Base-by-base conservation (phyloP, 1,140 invertebrate species). In the Danaus plexippus region DNA sequence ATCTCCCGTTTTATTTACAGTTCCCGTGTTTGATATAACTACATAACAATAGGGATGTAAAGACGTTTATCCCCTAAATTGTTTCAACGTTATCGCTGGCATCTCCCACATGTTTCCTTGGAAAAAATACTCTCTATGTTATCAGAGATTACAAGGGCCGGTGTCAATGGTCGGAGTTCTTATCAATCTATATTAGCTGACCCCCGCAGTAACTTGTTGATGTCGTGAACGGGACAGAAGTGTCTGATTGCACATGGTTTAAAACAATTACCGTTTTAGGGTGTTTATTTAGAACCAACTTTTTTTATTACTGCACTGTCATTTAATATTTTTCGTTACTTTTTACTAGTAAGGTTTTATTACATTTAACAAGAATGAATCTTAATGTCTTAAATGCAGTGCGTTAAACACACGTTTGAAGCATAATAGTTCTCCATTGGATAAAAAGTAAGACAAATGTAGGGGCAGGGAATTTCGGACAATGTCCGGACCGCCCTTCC, bases 161-260 rank as follows among this genome's bases (percentile, higher is more conserved):
- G 43, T 51, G 57, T 54, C 57, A 49, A 59, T 59, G 57, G 57
- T 18, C 51, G 53, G 45, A 18, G 55, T 57, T 51, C 55, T 57
- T 61, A 61, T 61, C 59, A 61, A 61, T 61, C 59, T 52, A 52
- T 32, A 49, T 55, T 50, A 60, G 52, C 48, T 55, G 61, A 56
- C 56, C 61, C 58, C 44, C 44, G 43, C 15, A 48, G 56, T 49
- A 47, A 48, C 58, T 60, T 60, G 58, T 60, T 60, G 58, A 54
- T 60, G 47, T 44, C 46, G 50, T 13, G 50, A 52, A 32, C 22
- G 22, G 22, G 22, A 32, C 22, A 32, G 22, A 32, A 32, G 22
- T 6, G 2, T 32, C 22, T 32, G 4, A 32, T 32, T 32, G 22
- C 7, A 32, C 22, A 32, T 32, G 22, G 22, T 32, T 32, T 32